phyloP scores from a whole-genome alignment of 1,140 invertebrate genomes.

The Harlomillsia oculata region DNA sequence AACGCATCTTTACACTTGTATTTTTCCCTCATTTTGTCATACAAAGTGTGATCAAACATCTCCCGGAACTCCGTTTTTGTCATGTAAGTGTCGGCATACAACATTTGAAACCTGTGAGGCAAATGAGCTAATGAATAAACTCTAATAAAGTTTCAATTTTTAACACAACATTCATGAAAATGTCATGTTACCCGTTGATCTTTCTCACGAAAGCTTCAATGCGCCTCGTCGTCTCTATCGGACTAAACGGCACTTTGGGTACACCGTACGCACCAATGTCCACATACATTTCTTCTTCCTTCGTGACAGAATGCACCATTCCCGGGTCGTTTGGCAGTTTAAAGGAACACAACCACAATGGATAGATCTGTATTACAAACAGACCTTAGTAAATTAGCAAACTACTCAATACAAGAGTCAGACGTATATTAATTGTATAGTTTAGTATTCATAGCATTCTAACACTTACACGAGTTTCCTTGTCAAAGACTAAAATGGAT shows the following conservation, averaged over 20 bases:
- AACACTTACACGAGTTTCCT: constrained; percentile 55
- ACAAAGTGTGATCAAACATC: constrained; percentile 73
- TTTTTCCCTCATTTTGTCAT: constrained; percentile 56
- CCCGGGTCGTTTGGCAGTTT: constrained; percentile 58
- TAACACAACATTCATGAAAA: neutral
- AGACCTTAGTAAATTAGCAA: neutral
- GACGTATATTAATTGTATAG: neutral
- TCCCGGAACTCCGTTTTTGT: constrained; percentile 63
- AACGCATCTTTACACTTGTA: constrained; percentile 60
- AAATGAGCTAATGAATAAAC: neutral
- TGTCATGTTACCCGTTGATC: constrained; percentile 51
- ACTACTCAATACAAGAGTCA: neutral
- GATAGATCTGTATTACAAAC: constrained; percentile 55
- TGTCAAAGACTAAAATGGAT: constrained; percentile 55
- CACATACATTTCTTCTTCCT: constrained; percentile 56
- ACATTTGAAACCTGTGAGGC: constrained; percentile 62
- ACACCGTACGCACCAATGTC: constrained; percentile 71
- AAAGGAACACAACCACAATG: constrained; percentile 76
- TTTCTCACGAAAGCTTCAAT: constrained; percentile 61
- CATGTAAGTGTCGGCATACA: constrained; percentile 72
- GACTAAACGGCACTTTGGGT: constrained; percentile 56
- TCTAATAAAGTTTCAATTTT: neutral
- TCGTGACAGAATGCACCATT: constrained; percentile 50
- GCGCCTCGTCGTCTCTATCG: constrained; percentile 54
- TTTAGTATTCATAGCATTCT: too few species aligned